Conservation (phyloP, 2,888 invertebrate genomes). For the Cephonodes hylas region DNA sequence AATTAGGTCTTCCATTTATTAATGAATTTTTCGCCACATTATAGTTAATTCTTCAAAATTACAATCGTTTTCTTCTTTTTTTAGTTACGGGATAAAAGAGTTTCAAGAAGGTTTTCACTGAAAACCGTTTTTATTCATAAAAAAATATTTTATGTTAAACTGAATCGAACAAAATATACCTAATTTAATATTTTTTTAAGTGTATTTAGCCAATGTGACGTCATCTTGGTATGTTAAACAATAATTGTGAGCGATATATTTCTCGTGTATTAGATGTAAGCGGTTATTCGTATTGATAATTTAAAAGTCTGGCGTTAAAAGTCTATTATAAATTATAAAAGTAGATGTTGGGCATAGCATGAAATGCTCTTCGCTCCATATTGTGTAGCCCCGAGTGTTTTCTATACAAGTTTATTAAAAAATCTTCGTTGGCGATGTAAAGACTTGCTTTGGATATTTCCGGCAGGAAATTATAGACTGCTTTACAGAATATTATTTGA, state of each 20-base stretch:
- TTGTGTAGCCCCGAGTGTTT: background rate
- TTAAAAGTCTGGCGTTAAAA: conserved; percentile 50
- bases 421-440: too few species aligned
- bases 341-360: conserved; percentile 39
- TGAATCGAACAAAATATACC: background rate
- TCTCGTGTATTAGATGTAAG: background rate
- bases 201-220: background rate
- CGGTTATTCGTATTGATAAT: conserved; percentile 10
- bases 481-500: too few species aligned
- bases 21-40: background rate
- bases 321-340: conserved; percentile 40
- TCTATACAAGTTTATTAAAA: conserved; percentile 15
- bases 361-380: conserved; percentile 36
- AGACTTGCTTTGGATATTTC: too few species aligned
- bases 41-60: background rate
- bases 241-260: conserved; percentile 9
- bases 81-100: background rate
- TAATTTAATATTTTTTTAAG: background rate
- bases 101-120: background rate
- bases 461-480: too few species aligned
- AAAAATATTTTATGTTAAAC: background rate
- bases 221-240: conserved; percentile 10
- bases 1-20: background rate
- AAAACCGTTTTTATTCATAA: background rate
- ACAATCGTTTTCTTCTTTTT: too few species aligned